phyloP scores from a whole-genome alignment of 2,888 invertebrate species.

The Dorcus hopei region DNA sequence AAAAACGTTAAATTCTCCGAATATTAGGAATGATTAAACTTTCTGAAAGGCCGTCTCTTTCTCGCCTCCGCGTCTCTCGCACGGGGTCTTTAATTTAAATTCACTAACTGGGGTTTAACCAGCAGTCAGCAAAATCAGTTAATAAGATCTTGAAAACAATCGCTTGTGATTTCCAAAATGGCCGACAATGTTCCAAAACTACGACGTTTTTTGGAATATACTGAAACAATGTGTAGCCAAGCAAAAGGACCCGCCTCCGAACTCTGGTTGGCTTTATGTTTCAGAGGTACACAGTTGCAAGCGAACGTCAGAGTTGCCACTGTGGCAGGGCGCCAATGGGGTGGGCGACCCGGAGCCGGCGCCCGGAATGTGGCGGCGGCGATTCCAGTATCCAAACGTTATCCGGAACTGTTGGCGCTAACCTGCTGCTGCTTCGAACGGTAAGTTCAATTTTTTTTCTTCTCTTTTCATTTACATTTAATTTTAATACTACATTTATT shows the following conservation, averaged over 20 bases:
- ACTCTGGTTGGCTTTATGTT: slow-evolving; percentile 32
- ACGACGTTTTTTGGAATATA: slow-evolving; percentile 32
- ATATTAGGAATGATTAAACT: neutral
- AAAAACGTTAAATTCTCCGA: neutral
- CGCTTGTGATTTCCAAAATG: slow-evolving; percentile 48
- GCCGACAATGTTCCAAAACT: slow-evolving; percentile 35
- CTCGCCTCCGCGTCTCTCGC: neutral
- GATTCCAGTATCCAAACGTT: slow-evolving; percentile 46
- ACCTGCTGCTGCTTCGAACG: slow-evolving; percentile 27
- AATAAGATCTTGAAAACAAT: slow-evolving; percentile 51
- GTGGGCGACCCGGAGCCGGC: slow-evolving; percentile 53
- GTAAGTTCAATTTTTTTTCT: slow-evolving; percentile 22
- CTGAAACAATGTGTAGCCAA: slow-evolving; percentile 45
- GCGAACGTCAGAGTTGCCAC: slow-evolving; percentile 37
- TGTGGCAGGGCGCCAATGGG: slow-evolving; percentile 51
- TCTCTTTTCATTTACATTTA: neutral
- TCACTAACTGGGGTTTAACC: slow-evolving; percentile 31
- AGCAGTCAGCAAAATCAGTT: slow-evolving; percentile 45
- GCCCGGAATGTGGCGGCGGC: slow-evolving; percentile 55
- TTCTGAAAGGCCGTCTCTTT: neutral
- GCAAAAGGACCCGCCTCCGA: slow-evolving; percentile 28
- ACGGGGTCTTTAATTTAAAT: slow-evolving; percentile 27
- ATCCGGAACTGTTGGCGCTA: slow-evolving; percentile 36
- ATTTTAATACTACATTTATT: neutral
- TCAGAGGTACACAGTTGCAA: slow-evolving; percentile 38